phyloP scores from a whole-genome alignment of 2,797 vertebrate species.

The Agapornis canus region DNA sequence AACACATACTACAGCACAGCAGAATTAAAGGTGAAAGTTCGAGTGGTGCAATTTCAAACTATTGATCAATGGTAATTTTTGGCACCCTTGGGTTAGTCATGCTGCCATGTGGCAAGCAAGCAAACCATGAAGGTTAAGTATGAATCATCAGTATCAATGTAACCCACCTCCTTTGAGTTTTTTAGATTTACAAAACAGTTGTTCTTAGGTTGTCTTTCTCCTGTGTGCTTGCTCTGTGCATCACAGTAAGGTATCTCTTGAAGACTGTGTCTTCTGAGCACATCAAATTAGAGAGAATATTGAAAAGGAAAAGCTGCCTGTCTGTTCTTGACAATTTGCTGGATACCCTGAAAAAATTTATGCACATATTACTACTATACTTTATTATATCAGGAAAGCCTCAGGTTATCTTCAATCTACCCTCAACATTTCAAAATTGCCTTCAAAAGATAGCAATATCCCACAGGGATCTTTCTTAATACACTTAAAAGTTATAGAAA shows the following conservation, averaged over 20 bases:
- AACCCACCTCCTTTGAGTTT: conserved; percentile 8
- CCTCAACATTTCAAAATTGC: not conserved
- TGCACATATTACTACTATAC: not conserved
- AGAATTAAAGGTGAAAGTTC: conserved; percentile 71
- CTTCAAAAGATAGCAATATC: not conserved
- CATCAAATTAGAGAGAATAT: not conserved
- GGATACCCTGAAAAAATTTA: not conserved
- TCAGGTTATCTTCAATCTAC: not conserved
- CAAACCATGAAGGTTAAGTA: conserved; percentile 56
- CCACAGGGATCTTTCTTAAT: not conserved
- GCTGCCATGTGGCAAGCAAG: conserved; percentile 45
- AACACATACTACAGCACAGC: conserved; percentile 25
- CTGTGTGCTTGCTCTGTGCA: not conserved
- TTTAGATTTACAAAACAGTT: not conserved
- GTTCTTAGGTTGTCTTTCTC: not conserved
- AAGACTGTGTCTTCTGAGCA: not conserved
- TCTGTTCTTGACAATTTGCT: not conserved
- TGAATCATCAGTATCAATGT: conserved; percentile 41
- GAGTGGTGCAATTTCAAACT: conserved; percentile 70
- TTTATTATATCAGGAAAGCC: not conserved
- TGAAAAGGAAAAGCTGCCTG: not conserved
- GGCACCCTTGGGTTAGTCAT: conserved; percentile 44
- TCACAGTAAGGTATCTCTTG: not conserved
- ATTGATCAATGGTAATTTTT: conserved; percentile 72
- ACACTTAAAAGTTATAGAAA: not conserved